Evolutionary conservation across 2,797 vertebrate species (phyloP).

Genomic region (Melanotaenia parkinsoni): DNA sequence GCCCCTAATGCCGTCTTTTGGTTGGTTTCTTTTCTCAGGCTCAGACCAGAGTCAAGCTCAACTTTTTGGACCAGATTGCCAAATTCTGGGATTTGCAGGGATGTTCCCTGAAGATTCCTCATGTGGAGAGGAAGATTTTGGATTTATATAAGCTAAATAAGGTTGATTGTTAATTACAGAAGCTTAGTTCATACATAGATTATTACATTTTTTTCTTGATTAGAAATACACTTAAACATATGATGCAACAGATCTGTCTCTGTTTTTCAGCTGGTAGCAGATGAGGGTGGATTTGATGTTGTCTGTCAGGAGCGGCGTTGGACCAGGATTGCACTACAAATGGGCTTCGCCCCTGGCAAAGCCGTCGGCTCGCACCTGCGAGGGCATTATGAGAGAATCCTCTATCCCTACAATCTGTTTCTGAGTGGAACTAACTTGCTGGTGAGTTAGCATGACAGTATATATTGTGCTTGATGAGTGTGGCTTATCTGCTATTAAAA

Average conservation of each 20-base stretch:
- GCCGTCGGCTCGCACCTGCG: constrained; percentile 97
- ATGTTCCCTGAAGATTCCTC: constrained; percentile 94
- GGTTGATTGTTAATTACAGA: constrained; percentile 70
- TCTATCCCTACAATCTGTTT: constrained; percentile 97
- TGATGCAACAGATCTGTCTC: background rate
- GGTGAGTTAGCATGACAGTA: constrained; percentile 82
- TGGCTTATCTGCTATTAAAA: constrained; percentile 1
- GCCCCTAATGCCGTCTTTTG: constrained; percentile 6
- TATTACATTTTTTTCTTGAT: background rate
- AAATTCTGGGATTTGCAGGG: constrained; percentile 99
- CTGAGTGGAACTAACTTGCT: constrained; percentile 91
- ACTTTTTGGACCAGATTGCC: constrained; percentile 98
- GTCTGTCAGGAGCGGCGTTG: constrained; percentile 95
- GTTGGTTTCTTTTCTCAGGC: constrained; percentile 80
- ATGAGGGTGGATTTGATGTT: constrained; percentile 95
- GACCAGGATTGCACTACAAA: constrained; percentile 95
- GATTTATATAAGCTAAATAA: constrained; percentile 96
- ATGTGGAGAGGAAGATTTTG: constrained; percentile 96
- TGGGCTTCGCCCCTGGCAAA: constrained; percentile 97
- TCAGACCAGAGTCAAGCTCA: constrained; percentile 96
- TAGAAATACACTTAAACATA: background rate
- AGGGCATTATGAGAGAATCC: constrained; percentile 93
- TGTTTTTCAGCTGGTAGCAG: constrained; percentile 89
- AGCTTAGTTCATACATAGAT: background rate
- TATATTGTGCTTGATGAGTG: constrained; percentile 1